Conservation (phyloP, 2,113 vertebrate genomes). For the Eubucco bourcierii region DNA sequence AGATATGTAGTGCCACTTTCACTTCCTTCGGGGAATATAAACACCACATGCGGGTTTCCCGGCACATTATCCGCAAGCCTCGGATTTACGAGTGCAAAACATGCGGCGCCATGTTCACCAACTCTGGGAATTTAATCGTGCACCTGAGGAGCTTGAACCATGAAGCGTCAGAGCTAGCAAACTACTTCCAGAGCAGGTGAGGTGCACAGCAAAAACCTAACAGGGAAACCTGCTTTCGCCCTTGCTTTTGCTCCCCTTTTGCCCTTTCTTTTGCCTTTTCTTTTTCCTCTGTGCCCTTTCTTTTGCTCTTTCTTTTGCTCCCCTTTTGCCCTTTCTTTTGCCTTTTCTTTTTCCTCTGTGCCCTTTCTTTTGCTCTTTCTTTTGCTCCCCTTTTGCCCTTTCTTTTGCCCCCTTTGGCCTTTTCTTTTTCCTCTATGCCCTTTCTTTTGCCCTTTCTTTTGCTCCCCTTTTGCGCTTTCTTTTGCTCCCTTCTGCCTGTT, state of each 20-base stretch:
- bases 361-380: neutral
- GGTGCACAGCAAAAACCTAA: conserved; percentile 82
- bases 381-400: too few species aligned
- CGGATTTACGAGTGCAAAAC: conserved; percentile 99
- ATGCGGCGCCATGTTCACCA: conserved; percentile 99
- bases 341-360: neutral
- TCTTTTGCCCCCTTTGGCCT: too few species aligned
- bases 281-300: too few species aligned
- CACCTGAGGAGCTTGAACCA: conserved; percentile 99
- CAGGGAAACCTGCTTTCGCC: conserved; percentile 73
- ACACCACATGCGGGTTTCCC: conserved; percentile 99
- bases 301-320: neutral
- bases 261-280: neutral
- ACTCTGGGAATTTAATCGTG: conserved; percentile 99
- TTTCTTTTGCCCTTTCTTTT: too few species aligned
- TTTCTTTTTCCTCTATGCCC: too few species aligned
- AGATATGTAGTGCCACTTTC: conserved; percentile 99
- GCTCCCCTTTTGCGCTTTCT: too few species aligned
- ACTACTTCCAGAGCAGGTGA: conserved; percentile 99
- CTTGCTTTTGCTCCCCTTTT: too few species aligned
- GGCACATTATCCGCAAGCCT: conserved; percentile 99
- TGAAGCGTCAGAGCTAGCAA: conserved; percentile 99
- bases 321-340: neutral
- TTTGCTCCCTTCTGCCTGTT: too few species aligned
- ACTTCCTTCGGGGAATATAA: conserved; percentile 99